Conservation (phyloP, 1,140 invertebrate genomes). For the Drepana arcuata region DNA sequence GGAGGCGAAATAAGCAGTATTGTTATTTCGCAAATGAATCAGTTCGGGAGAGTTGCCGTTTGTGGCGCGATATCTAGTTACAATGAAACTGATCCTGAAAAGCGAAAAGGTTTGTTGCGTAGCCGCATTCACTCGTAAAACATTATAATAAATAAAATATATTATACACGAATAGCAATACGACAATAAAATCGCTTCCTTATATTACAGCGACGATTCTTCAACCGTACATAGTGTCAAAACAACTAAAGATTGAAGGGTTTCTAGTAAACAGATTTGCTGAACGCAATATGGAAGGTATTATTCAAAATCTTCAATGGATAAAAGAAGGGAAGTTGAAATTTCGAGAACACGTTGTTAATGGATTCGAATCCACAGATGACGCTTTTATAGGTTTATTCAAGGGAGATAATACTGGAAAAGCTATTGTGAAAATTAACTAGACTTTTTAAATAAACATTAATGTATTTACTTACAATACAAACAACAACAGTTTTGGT, state of each 20-base stretch:
- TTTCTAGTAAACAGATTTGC: conserved; percentile 71
- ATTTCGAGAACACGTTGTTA: conserved; percentile 74
- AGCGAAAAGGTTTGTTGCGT: conserved; percentile 56
- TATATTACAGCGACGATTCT: conserved; percentile 52
- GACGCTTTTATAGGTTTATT: conserved; percentile 77
- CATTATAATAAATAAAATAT: too few relatives aligned
- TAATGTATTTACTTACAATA: too few relatives aligned
- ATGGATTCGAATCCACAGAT: conserved; percentile 78
- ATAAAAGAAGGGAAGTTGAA: conserved; percentile 74
- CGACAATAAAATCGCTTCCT: too few relatives aligned
- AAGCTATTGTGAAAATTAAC: conserved; percentile 76
- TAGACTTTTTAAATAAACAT: too few relatives aligned
- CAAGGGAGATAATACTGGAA: conserved; percentile 76
- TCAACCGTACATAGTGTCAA: conserved; percentile 67
- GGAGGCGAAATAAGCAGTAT: conserved; percentile 75
- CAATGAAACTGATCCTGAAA: conserved; percentile 49
- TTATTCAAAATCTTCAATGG: conserved; percentile 73
- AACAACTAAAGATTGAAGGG: conserved; percentile 75
- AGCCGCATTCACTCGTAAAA: too few relatives aligned
- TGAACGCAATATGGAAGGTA: conserved; percentile 70
- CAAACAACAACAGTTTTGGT: too few relatives aligned
- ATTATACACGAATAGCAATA: too few relatives aligned
- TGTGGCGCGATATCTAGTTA: conserved; percentile 77
- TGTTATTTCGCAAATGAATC: conserved; percentile 75
- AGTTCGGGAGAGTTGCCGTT: conserved; percentile 73